phyloP scores from a whole-genome alignment of 2,797 vertebrate genomes.

The Myioborus melanocephalus region DNA sequence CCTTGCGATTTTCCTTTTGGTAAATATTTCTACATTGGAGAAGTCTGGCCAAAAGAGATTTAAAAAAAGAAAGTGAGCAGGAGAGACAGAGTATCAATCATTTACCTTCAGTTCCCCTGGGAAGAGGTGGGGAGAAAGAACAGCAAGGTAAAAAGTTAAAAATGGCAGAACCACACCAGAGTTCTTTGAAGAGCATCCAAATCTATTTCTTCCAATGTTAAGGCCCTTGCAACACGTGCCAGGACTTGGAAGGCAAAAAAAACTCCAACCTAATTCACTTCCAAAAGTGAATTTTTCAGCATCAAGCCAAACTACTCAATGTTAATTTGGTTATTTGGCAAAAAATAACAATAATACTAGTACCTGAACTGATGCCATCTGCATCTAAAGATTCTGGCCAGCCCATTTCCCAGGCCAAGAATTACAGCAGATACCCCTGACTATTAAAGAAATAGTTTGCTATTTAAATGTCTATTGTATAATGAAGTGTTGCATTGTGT shows the following conservation, averaged over 20 bases:
- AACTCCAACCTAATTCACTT: background rate
- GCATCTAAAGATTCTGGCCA: slow-evolving; percentile 29
- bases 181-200: slow-evolving; percentile 66
- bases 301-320: slow-evolving; percentile 56
- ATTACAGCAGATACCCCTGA: slow-evolving; percentile 46
- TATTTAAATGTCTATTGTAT: slow-evolving; percentile 7
- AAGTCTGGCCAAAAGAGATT: slow-evolving; percentile 44
- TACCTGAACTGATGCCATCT: slow-evolving; percentile 57
- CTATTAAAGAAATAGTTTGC: background rate
- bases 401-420: slow-evolving; percentile 26
- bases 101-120: slow-evolving; percentile 48
- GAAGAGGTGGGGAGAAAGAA: slow-evolving; percentile 63
- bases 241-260: slow-evolving; percentile 26
- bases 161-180: slow-evolving; percentile 56
- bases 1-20: slow-evolving; percentile 45
- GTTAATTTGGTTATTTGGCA: slow-evolving; percentile 67
- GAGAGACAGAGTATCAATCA: slow-evolving; percentile 56
- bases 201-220: slow-evolving; percentile 54
- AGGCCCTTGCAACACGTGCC: slow-evolving; percentile 60
- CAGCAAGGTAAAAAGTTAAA: slow-evolving; percentile 68
- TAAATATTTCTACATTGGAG: slow-evolving; percentile 61
- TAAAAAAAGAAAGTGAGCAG: slow-evolving; percentile 34
- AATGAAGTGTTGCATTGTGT: background rate
- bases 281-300: slow-evolving; percentile 63
- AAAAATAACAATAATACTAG: slow-evolving; percentile 52